These are phyloP conservation scores for Epirrita christyi DNA, from an alignment of 2,888 invertebrate genomes.

Conservation along the genomic window DNA sequence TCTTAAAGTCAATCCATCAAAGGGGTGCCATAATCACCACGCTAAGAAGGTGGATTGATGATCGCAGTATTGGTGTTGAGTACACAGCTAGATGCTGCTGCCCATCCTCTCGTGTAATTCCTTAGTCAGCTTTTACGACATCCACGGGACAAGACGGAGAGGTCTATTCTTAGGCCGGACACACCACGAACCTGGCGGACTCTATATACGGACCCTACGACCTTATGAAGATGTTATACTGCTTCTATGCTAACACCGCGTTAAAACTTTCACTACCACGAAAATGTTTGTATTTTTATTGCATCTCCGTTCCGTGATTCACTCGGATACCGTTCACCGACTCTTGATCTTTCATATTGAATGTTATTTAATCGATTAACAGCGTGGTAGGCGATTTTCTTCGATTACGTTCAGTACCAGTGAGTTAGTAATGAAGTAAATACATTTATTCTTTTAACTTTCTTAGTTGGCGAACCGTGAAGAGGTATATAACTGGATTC, in stretches of 20 bases:
- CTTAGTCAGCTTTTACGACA: no score
- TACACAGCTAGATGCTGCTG: no score
- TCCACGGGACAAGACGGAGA: no score
- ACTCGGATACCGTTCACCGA: conserved; percentile 62
- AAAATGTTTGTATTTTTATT: conserved; percentile 50
- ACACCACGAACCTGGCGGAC: no score
- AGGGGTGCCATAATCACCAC: no score
- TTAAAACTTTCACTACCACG: conserved; percentile 66
- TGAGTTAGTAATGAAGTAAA: conserved; percentile 32
- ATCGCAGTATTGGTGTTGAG: no score
- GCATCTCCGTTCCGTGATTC: conserved; percentile 52
- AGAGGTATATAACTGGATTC: conserved; percentile 29
- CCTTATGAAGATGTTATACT: conserved; percentile 8
- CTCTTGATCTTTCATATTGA: conserved; percentile 33
- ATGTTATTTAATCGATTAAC: conserved; percentile 36
- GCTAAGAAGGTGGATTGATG: no score
- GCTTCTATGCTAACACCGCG: conserved; percentile 23
- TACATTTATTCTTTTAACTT: conserved; percentile 25
- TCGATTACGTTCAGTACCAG: conserved; percentile 46
- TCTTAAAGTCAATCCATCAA: no score
- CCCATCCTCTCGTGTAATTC: no score
- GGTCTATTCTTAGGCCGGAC: no score
- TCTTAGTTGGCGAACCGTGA: conserved; percentile 23
- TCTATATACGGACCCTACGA: no score
- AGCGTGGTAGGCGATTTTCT: conserved; percentile 37